A percentile compares a stretch with the other conserved stretches of the same genome.
Evolutionary conservation across 2,888 invertebrate genomes (phyloP).

Genomic region (Norana najaformis): DNA sequence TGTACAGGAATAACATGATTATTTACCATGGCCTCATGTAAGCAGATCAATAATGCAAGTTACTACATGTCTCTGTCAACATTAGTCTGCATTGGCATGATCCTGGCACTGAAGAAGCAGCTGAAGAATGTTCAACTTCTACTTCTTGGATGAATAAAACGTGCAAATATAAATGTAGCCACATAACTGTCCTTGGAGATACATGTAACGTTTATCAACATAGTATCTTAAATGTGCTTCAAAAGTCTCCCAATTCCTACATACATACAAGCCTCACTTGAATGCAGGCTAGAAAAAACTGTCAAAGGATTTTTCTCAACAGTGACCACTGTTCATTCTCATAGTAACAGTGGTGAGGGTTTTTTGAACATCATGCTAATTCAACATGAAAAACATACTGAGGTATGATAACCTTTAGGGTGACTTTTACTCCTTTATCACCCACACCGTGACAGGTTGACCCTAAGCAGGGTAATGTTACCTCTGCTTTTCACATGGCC

Average conservation of each 20-base stretch:
- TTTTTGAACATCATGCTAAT: neutral
- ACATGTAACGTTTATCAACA: neutral
- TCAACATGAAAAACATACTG: neutral
- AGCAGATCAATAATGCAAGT: neutral
- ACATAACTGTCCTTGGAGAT: neutral
- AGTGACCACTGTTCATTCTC: neutral
- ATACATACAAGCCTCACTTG: neutral
- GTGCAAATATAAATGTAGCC: too few species aligned
- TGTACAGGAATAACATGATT: neutral
- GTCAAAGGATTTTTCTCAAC: neutral
- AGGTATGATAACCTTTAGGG: neutral
- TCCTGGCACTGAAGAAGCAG: neutral
- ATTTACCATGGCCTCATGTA: neutral
- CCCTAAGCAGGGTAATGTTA: neutral
- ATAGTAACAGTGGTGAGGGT: too few species aligned
- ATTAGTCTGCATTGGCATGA: neutral
- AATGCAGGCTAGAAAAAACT: neutral
- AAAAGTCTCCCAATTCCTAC: neutral
- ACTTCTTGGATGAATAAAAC: neutral
- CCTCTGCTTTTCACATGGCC: neutral
- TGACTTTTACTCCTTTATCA: neutral
- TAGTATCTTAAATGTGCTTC: neutral
- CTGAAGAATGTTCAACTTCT: neutral
- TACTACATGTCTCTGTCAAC: neutral
- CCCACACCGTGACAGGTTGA: neutral